Evolutionary conservation across 30 jellyfish, hydroid and myxozoan genomes (phyloP), one percentile per base, ranked within the genome.

Genomic region (Mastigias papua): DNA sequence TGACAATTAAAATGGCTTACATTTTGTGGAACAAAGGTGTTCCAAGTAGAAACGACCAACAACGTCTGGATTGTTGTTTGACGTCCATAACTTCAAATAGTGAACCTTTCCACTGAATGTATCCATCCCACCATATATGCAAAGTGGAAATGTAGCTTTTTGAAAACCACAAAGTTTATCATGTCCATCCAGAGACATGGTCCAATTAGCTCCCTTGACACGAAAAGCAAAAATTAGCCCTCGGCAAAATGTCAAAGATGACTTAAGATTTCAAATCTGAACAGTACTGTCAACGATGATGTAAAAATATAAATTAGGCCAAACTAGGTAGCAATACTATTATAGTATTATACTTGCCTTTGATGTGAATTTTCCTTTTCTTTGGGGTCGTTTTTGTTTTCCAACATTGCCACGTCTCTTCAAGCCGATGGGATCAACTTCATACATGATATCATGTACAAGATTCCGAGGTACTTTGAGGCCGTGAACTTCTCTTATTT

Each of bases 391-490:
- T 8, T 15, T 4, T 15, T 8, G 7, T 8, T 15, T 15, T 42
- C n/a, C n/a, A 60, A 27, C 72, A 60, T 27, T 21, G 29, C 72
- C 50, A 37, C 79, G 35, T 65, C 2, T 48, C 23, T 34, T 73
- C 58, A 87, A 76, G 63, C 80, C 76, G n/a, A 26, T 76, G 10
- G 83, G 86, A 34, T 63, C 76, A 5, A 58, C 15, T 3, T 77
- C 87, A 58, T 1, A 33, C 96, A 87, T 87, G 28, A 77, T 32
- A 32, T 79, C 79, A 66, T 87, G 67, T 5, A 61, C 91, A 7
- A 58, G 0, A 0, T 70, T 82, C 0, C 57, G 72, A 9, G 90
- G 91, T 1, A 74, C 76, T 48, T 87, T 63, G 0, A 87, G 80
- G 61, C 65, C 32, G 57, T 86, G 73, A 29, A 19, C 84, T 76